Evolutionary conservation across 1,140 invertebrate genomes (phyloP).

Genomic region (Sminthurides bifidus): DNA sequence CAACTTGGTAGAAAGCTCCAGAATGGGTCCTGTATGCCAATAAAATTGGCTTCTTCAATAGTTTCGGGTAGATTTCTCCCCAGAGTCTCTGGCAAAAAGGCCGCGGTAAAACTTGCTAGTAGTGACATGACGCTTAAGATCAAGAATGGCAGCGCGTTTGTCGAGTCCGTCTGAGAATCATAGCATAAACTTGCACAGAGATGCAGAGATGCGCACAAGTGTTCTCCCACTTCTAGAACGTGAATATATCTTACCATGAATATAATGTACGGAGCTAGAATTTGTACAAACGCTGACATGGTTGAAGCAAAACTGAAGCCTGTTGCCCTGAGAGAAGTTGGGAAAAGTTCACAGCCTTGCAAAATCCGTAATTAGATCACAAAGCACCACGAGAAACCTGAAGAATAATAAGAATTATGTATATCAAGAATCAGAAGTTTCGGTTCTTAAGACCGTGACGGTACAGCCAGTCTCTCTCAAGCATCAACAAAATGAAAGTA

Average conservation of each 20-base stretch:
- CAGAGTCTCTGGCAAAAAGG: not conserved
- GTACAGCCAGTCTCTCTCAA: too few relatives aligned
- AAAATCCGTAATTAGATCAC: slow-evolving; percentile 37
- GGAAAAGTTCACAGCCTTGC: slow-evolving; percentile 54
- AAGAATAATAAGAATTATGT: slow-evolving; percentile 5
- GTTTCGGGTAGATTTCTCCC: not conserved
- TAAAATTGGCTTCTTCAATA: not conserved
- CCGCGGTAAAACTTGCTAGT: too few relatives aligned
- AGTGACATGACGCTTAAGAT: too few relatives aligned
- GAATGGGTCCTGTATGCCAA: not conserved
- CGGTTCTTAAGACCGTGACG: not conserved
- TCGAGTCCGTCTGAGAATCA: too few relatives aligned
- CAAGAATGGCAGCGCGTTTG: too few relatives aligned
- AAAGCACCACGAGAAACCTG: slow-evolving; percentile 37
- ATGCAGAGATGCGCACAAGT: too few relatives aligned
- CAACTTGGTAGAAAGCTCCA: too few relatives aligned
- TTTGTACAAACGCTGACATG: slow-evolving; percentile 42
- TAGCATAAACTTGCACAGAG: too few relatives aligned
- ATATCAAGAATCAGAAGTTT: not conserved
- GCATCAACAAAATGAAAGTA: not conserved
- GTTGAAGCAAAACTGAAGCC: slow-evolving; percentile 51
- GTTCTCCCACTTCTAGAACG: too few relatives aligned
- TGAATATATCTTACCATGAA: slow-evolving; percentile 39
- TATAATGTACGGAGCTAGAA: slow-evolving; percentile 41
- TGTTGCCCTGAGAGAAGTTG: slow-evolving; percentile 52